Conservation (phyloP, 2,113 vertebrate species). For the Melanostigma gelatinosum region DNA sequence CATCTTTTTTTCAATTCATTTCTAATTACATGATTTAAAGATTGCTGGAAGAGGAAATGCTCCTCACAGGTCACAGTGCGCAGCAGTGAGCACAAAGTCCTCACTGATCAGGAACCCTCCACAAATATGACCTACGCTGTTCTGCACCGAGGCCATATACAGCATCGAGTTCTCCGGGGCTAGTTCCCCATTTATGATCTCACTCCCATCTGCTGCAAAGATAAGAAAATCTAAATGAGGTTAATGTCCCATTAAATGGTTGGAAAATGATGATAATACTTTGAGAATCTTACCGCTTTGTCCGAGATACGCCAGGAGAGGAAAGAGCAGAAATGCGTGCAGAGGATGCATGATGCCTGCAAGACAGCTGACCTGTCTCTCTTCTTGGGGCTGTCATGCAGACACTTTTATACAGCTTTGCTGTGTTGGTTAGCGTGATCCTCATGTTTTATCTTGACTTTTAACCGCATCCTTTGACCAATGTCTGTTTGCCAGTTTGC, state of each 20-base stretch:
- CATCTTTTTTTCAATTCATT: background rate
- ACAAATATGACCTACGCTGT: conserved; percentile 46
- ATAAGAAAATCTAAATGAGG: background rate
- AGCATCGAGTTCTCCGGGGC: conserved; percentile 69
- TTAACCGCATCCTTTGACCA: background rate
- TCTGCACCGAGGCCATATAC: conserved; percentile 79
- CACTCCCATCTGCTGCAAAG: conserved; percentile 27
- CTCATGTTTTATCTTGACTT: background rate
- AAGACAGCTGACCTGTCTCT: background rate
- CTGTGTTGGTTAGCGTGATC: too few species aligned
- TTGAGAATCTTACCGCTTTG: conserved; percentile 15
- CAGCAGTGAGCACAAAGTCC: conserved; percentile 79
- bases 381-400: background rate
- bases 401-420: conserved; percentile 1
- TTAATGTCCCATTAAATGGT: background rate
- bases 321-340: conserved; percentile 11
- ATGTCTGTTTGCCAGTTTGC: background rate
- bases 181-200: conserved; percentile 78
- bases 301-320: background rate
- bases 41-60: too few species aligned
- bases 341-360: conserved; percentile 20
- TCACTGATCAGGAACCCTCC: conserved; percentile 77
- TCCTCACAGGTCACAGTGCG: conserved; percentile 58
- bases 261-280: background rate
- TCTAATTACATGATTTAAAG: background rate